Evolutionary conservation across 2,888 invertebrate genomes (phyloP).

Genomic region (Papilio gigon): DNA sequence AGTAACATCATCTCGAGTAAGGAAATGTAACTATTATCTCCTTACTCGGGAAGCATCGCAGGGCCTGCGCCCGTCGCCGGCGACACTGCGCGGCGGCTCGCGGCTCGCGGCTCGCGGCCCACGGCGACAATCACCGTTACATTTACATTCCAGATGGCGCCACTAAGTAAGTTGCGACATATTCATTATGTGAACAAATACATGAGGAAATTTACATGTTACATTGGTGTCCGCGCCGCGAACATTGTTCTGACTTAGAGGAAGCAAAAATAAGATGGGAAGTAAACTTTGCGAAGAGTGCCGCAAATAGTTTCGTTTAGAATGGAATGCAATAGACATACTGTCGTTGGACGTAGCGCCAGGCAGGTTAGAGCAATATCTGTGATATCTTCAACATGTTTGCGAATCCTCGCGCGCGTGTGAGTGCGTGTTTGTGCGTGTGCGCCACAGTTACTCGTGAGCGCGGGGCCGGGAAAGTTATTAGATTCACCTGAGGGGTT

Average conservation of each 20-base stretch:
- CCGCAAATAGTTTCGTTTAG: neutral
- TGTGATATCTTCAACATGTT: constrained; percentile 22
- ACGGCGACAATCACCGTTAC: constrained; percentile 53
- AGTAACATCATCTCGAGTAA: neutral
- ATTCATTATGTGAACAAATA: constrained; percentile 29
- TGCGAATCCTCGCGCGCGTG: neutral
- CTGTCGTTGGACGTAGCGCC: too few species aligned
- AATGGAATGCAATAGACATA: neutral
- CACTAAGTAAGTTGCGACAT: constrained; percentile 44
- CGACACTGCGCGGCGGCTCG: neutral
- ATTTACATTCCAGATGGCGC: constrained; percentile 46
- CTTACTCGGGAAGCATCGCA: constrained; percentile 43
- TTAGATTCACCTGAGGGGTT: constrained; percentile 76
- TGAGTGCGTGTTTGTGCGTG: constrained; percentile 35
- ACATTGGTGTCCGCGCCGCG: too few species aligned
- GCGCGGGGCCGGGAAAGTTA: constrained; percentile 58
- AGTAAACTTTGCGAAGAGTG: too few species aligned
- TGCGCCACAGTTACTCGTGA: too few species aligned
- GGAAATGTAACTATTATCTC: too few species aligned
- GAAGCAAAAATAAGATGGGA: neutral
- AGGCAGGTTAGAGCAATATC: neutral
- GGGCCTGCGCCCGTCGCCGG: constrained; percentile 6
- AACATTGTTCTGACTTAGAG: too few species aligned
- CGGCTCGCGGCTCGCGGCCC: neutral
- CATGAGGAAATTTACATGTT: neutral